Conservation (phyloP, 2,113 vertebrate genomes). For the Machaerirhynchus nigripectus region DNA sequence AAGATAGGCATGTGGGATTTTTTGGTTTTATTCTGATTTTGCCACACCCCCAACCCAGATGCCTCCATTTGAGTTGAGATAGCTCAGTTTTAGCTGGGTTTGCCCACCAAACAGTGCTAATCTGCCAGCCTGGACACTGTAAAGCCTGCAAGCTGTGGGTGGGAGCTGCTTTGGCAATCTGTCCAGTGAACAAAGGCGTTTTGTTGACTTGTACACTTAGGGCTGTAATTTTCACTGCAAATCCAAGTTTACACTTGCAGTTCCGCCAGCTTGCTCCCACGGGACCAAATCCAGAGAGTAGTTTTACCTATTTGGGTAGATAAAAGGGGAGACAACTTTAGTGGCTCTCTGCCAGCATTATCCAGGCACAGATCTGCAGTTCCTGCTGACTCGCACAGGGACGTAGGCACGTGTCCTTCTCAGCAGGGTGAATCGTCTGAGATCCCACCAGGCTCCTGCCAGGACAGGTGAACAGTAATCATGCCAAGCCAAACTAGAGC, state of each 20-base stretch:
- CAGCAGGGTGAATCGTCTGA: neutral
- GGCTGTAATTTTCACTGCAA: neutral
- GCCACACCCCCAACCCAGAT: neutral
- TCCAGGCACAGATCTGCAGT: neutral
- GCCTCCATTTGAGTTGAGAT: neutral
- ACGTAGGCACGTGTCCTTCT: neutral
- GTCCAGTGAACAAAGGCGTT: neutral
- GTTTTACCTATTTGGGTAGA: neutral
- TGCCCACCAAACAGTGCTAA: neutral
- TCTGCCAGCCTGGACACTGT: neutral
- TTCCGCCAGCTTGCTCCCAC: neutral
- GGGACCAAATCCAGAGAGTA: neutral
- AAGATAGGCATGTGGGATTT: neutral
- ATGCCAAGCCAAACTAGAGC: neutral
- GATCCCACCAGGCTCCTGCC: neutral
- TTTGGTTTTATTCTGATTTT: neutral
- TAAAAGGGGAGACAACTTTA: neutral
- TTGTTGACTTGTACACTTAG: neutral
- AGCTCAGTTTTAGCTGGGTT: neutral
- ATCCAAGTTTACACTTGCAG: neutral
- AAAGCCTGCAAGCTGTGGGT: neutral
- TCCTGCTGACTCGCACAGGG: neutral
- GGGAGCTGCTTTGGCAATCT: neutral
- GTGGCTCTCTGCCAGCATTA: neutral
- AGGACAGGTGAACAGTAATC: neutral